Evolutionary conservation across 1,140 invertebrate genomes (phyloP).

Genomic region (Anastrepha ludens): DNA sequence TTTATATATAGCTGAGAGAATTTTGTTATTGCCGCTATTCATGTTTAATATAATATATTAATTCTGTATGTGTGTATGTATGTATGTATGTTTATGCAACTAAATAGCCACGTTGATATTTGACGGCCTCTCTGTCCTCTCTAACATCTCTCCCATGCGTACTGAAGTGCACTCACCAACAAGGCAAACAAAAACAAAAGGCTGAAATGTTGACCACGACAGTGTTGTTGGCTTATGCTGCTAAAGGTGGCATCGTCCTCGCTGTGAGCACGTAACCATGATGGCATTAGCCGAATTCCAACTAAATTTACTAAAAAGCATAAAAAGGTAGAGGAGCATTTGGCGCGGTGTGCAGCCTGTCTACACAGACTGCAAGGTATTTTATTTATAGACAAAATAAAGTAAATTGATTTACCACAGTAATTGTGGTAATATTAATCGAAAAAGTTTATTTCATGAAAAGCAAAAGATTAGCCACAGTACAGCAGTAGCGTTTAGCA

Average conservation of each 20-base stretch:
- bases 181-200: background rate
- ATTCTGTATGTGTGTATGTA: background rate
- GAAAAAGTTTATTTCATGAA: constrained; percentile 54
- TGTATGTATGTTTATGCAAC: too few species aligned
- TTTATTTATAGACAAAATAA: constrained; percentile 18
- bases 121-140: background rate
- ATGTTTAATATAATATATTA: background rate
- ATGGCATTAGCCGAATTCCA: background rate
- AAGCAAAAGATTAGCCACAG: constrained; percentile 41
- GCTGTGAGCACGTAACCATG: background rate
- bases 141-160: background rate
- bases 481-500: background rate
- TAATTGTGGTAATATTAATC: constrained; percentile 54
- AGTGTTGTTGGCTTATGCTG: background rate
- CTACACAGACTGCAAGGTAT: background rate
- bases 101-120: background rate
- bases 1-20: background rate
- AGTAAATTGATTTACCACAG: constrained; percentile 53
- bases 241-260: background rate
- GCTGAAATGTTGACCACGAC: background rate
- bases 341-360: background rate
- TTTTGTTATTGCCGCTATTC: background rate
- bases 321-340: too few species aligned
- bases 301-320: background rate
- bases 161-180: background rate